phyloP scores from a whole-genome alignment of 2,113 vertebrate species.

The Pseudorasbora parva region DNA sequence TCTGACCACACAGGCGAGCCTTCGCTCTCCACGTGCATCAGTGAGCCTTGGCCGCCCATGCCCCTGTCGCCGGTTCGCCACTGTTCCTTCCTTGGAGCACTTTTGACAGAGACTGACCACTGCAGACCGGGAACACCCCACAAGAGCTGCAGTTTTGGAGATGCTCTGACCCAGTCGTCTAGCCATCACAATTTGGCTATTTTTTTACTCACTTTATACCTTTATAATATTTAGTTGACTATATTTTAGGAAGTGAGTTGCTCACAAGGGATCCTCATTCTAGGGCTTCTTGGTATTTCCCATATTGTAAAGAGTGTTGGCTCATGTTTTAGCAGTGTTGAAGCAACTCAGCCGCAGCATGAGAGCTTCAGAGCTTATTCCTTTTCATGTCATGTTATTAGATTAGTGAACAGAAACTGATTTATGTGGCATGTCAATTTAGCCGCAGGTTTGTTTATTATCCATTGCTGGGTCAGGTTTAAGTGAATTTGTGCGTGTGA shows the following conservation, averaged over 20 bases:
- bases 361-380: not conserved
- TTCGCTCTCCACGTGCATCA: no score
- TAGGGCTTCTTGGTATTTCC: not conserved
- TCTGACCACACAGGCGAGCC: no score
- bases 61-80: no score
- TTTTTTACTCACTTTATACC: not conserved
- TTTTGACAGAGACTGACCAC: no score
- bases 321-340: not conserved
- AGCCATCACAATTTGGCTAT: no score
- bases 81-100: no score
- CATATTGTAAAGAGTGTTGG: not conserved
- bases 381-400: conserved; percentile 40
- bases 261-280: not conserved
- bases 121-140: no score
- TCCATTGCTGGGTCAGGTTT: conserved; percentile 42
- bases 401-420: conserved; percentile 35
- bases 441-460: conserved; percentile 55
- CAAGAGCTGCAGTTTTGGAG: no score
- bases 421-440: conserved; percentile 51
- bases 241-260: not conserved
- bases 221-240: not conserved
- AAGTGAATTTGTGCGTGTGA: conserved; percentile 50
- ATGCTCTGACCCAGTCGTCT: no score
- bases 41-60: no score
- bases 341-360: not conserved